These are phyloP conservation scores for Tychaedon coryphoeus DNA, from an alignment of 2,113 vertebrate species.

Conservation along the genomic window DNA sequence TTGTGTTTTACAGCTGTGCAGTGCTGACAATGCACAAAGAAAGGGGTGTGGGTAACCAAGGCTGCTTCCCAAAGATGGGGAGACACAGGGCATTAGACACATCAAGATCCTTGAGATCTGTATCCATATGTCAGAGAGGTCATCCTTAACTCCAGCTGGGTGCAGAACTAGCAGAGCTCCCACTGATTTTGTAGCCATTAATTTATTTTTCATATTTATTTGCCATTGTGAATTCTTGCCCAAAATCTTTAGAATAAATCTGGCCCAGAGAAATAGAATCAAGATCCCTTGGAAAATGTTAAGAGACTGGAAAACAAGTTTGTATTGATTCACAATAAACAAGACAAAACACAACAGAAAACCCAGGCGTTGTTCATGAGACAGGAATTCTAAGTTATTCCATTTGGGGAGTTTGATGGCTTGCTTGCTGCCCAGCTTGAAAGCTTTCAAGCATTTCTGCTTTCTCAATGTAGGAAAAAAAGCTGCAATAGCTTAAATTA, in stretches of 20 bases:
- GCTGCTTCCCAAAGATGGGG: neutral
- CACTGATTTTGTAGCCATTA: fast-evolving
- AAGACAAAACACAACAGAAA: neutral
- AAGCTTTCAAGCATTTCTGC: neutral
- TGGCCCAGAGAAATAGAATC: neutral
- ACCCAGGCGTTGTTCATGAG: neutral
- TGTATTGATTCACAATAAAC: neutral
- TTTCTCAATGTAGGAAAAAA: neutral
- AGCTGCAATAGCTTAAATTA: neutral
- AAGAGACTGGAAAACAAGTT: neutral
- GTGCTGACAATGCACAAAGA: neutral
- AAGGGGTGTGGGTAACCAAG: neutral
- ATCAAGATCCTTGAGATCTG: neutral
- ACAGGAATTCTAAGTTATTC: conserved; percentile 29
- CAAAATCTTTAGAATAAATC: neutral
- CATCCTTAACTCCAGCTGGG: neutral
- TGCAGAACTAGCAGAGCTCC: neutral
- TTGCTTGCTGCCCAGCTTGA: neutral
- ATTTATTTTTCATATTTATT: neutral
- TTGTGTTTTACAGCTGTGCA: neutral
- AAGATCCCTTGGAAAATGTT: neutral
- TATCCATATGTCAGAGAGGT: neutral
- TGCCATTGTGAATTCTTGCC: neutral
- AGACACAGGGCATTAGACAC: neutral
- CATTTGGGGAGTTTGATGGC: neutral